A percentile compares a stretch with the other conserved stretches of the same genome.
Conservation (phyloP, 2,113 vertebrate species). For the Nothoprocta pentlandii region DNA sequence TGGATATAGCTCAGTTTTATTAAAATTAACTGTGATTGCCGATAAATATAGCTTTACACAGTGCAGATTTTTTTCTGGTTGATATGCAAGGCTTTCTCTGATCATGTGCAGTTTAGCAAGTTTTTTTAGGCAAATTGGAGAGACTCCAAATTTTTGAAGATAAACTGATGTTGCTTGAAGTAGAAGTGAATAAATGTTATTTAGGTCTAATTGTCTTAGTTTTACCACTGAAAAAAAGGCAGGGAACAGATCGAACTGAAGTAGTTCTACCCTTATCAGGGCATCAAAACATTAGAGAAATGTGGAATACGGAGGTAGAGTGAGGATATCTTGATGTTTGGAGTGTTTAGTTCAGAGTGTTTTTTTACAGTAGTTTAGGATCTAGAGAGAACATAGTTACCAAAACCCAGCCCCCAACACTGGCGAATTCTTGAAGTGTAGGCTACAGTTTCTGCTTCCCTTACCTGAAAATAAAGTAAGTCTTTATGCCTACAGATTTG, state of each 20-base stretch:
- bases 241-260: neutral
- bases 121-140: neutral
- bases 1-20: neutral
- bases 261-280: neutral
- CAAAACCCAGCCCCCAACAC: neutral
- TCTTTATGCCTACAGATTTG: neutral
- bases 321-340: neutral
- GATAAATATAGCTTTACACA: neutral
- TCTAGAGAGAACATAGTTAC: neutral
- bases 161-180: neutral
- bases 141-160: neutral
- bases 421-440: neutral
- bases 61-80: neutral
- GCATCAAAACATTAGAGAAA: neutral
- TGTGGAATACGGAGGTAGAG: accelerated
- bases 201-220: neutral
- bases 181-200: neutral
- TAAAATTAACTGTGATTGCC: neutral
- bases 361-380: neutral
- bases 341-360: neutral
- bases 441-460: neutral
- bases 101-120: accelerated
- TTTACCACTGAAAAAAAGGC: neutral
- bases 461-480: neutral
- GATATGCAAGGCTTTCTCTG: neutral